phyloP scores from a whole-genome alignment of 2,797 vertebrate species.

The Rhynchonycteris naso region DNA sequence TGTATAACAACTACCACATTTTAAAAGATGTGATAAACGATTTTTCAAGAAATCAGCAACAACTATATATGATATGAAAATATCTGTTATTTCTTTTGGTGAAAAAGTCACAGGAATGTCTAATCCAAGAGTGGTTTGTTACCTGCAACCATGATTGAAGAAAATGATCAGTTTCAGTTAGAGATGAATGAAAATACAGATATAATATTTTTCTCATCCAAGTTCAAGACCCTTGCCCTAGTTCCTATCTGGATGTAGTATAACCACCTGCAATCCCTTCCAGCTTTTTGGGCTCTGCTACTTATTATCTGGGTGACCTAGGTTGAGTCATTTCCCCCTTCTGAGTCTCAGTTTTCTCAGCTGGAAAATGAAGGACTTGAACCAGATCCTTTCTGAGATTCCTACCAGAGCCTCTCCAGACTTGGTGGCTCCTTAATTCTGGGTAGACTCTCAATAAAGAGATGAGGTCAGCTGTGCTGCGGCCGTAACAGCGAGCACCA shows the following conservation, averaged over 20 bases:
- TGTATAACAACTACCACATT: slow-evolving; percentile 1
- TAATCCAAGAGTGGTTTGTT: not conserved
- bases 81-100: slow-evolving; percentile 1
- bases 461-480: not conserved
- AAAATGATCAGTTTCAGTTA: slow-evolving; percentile 46
- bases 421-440: not conserved
- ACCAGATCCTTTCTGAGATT: not conserved
- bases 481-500: not conserved
- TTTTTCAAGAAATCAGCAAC: slow-evolving; percentile 19
- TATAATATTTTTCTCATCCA: not conserved
- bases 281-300: not conserved
- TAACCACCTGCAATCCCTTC: not conserved
- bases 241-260: not conserved
- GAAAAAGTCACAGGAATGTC: slow-evolving; percentile 15
- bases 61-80: not conserved
- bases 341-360: not conserved
- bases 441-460: not conserved
- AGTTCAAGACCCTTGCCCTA: not conserved
- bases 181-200: slow-evolving; percentile 25
- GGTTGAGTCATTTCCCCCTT: not conserved
- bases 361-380: not conserved
- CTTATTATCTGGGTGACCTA: not conserved
- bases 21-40: slow-evolving; percentile 7
- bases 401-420: not conserved
- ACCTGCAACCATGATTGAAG: not conserved